Conservation (phyloP, 2,888 invertebrate genomes). For the Plagodis pulveraria region DNA sequence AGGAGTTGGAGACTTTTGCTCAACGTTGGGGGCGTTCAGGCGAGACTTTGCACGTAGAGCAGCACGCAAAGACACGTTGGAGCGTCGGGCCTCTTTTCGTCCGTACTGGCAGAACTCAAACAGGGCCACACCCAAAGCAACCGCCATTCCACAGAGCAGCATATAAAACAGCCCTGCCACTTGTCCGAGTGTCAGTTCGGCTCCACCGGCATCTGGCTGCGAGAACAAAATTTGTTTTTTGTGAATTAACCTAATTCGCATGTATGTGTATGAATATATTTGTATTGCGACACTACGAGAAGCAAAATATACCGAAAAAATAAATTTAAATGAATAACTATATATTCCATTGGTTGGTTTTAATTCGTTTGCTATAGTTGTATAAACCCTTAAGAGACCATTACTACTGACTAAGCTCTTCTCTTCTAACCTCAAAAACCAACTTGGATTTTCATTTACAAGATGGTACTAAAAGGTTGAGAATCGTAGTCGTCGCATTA, state of each 20-base stretch:
- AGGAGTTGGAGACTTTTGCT: constrained; percentile 30
- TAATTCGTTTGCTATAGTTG: no score
- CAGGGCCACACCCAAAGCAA: constrained; percentile 95
- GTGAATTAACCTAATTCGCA: background rate
- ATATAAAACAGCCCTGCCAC: constrained; percentile 99
- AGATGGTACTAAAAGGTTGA: no score
- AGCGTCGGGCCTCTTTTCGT: constrained; percentile 89
- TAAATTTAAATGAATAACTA: no score
- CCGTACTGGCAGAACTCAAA: constrained; percentile 97
- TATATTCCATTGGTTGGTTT: no score
- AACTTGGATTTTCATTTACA: no score
- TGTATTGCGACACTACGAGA: no score
- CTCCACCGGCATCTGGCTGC: constrained; percentile 87
- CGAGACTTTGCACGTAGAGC: constrained; percentile 93
- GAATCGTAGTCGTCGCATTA: no score
- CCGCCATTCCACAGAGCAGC: constrained; percentile 94
- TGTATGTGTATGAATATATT: no score
- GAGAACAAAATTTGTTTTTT: constrained; percentile 16
- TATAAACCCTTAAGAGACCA: no score
- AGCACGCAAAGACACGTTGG: constrained; percentile 92
- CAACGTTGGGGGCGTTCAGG: constrained; percentile 37
- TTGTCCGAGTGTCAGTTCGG: constrained; percentile 96
- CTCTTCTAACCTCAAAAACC: no score
- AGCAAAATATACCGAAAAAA: no score
- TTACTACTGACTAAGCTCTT: no score